These are phyloP conservation scores for Sisor rabdophorus DNA, from an alignment of 2,113 vertebrate genomes.

Conservation along the genomic window DNA sequence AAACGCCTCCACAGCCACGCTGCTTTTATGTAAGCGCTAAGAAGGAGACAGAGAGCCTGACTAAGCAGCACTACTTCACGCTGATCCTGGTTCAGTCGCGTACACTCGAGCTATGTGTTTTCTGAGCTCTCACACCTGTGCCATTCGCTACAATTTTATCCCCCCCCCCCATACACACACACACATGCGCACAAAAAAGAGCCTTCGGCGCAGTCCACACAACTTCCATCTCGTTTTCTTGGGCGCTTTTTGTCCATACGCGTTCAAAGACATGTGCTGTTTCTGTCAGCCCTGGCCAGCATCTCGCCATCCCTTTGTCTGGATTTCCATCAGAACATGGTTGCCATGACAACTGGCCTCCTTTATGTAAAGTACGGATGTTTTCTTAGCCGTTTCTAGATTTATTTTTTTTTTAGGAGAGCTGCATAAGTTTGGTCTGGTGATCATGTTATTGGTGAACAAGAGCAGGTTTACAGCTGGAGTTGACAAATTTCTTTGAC, in stretches of 20 bases:
- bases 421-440: slow-evolving; percentile 1
- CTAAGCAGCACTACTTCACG: slow-evolving; percentile 14
- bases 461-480: neutral
- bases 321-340: slow-evolving; percentile 50
- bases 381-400: slow-evolving; percentile 32
- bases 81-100: slow-evolving; percentile 25
- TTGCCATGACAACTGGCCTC: slow-evolving; percentile 51
- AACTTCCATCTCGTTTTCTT: slow-evolving; percentile 30
- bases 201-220: slow-evolving; percentile 14
- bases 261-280: slow-evolving; percentile 43
- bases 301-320: slow-evolving; percentile 48
- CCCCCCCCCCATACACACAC: neutral
- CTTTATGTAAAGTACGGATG: slow-evolving; percentile 47
- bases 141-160: slow-evolving; percentile 2
- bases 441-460: slow-evolving; percentile 4
- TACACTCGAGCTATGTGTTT: neutral
- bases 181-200: slow-evolving; percentile 3
- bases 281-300: slow-evolving; percentile 47
- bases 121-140: slow-evolving; percentile 24
- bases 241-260: slow-evolving; percentile 27
- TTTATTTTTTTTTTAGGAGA: slow-evolving; percentile 5
- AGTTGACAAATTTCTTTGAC: neutral
- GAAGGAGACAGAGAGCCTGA: slow-evolving; percentile 23
- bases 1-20: slow-evolving; percentile 51
- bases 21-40: slow-evolving; percentile 50